These are phyloP conservation scores for Imbricaverruca yamaguchii DNA, from an alignment of 2,888 invertebrate species.

Conservation along the genomic window DNA sequence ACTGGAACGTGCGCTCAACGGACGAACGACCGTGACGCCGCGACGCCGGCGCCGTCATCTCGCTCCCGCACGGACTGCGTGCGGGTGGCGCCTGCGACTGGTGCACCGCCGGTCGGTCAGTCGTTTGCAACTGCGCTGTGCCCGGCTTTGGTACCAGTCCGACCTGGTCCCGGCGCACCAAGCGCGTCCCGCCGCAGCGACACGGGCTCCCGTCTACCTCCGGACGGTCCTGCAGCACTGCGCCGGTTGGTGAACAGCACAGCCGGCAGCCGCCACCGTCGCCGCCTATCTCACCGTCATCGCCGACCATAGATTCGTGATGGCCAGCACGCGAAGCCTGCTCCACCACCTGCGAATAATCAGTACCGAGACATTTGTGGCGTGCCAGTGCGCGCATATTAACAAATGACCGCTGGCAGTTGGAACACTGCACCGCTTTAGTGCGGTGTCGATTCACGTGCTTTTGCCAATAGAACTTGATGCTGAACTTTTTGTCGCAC, in stretches of 20 bases:
- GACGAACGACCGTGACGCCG: neutral
- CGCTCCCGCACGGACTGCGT: neutral
- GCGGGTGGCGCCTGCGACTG: neutral
- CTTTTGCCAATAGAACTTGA: constrained; percentile 15
- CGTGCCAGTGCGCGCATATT: neutral
- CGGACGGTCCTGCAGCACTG: neutral
- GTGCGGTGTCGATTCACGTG: constrained; percentile 5
- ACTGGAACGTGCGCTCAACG: constrained; percentile 42
- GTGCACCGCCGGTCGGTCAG: no score
- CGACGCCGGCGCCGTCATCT: neutral
- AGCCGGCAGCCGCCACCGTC: neutral
- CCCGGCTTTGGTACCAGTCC: no score
- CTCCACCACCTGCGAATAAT: neutral
- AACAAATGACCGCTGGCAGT: neutral
- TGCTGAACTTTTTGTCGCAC: neutral
- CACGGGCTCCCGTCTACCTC: neutral
- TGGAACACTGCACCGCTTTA: neutral
- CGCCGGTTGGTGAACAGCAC: neutral
- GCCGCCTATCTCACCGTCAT: no score
- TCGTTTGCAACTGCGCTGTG: no score
- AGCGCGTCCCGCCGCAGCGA: no score
- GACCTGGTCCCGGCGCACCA: no score
- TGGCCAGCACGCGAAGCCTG: no score
- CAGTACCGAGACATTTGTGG: neutral
- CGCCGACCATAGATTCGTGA: no score